Conservation (phyloP, 53 echinoderm and acorn worm species). For the Mesocentrotus franciscanus region DNA sequence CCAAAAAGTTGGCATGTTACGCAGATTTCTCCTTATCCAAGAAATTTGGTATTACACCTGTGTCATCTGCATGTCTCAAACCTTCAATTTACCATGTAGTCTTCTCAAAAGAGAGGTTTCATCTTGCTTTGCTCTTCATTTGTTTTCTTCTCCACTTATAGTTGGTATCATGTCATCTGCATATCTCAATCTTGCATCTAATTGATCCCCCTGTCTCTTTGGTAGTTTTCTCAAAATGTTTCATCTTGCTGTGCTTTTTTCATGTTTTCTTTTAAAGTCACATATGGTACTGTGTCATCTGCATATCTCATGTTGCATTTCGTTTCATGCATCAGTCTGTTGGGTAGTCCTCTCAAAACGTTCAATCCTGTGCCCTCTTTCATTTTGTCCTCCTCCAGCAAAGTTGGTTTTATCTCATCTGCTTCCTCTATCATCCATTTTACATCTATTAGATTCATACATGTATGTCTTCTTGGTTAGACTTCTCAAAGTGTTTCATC, state of each 20-base stretch:
- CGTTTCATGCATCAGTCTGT: too few species aligned
- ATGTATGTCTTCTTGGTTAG: not conserved
- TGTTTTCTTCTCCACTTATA: not conserved
- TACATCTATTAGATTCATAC: not conserved
- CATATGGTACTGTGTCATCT: too few species aligned
- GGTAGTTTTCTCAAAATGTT: not conserved
- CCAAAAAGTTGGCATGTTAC: too few species aligned
- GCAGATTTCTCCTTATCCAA: not conserved
- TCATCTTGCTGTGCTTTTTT: not conserved
- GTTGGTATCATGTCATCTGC: not conserved
- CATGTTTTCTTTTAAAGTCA: not conserved
- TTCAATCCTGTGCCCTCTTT: not conserved
- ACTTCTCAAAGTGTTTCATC: not conserved
- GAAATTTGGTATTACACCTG: not conserved
- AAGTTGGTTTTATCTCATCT: not conserved
- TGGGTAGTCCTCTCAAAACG: too few species aligned
- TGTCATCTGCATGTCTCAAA: not conserved
- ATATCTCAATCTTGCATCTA: not conserved
- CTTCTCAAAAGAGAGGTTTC: not conserved
- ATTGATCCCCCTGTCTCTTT: not conserved
- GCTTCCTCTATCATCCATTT: not conserved
- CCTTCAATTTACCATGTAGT: not conserved
- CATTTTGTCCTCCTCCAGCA: not conserved
- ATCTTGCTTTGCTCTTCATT: not conserved
- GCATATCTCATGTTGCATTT: too few species aligned